phyloP scores from a whole-genome alignment of 2,888 invertebrate genomes.

The Drosophila mayaguana region DNA sequence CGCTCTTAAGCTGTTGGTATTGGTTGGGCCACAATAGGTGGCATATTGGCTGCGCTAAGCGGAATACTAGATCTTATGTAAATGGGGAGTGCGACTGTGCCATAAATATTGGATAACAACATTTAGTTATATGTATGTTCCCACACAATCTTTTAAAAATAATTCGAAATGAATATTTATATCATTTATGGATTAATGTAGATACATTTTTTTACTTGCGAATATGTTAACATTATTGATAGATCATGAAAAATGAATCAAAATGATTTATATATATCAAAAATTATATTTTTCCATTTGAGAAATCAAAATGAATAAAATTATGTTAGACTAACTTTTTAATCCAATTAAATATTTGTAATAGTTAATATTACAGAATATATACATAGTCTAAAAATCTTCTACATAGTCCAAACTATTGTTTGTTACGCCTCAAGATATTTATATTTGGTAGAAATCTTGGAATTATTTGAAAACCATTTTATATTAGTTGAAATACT shows the following conservation, averaged over 20 bases:
- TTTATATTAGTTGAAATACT: not conserved
- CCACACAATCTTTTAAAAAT: too few species aligned
- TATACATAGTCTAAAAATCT: not conserved
- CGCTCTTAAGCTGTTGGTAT: not conserved
- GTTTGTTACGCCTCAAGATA: slow-evolving; percentile 4
- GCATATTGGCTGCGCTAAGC: not conserved
- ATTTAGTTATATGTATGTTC: not conserved
- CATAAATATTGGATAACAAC: not conserved
- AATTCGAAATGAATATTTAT: not conserved
- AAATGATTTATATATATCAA: too few species aligned
- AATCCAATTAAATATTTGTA: not conserved
- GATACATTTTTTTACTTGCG: too few species aligned
- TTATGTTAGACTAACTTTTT: not conserved
- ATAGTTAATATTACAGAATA: not conserved
- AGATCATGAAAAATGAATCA: too few species aligned
- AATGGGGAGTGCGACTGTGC: not conserved
- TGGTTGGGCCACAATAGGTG: not conserved
- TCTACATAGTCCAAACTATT: too few species aligned
- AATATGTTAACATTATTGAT: too few species aligned
- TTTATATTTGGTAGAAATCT: not conserved
- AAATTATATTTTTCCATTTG: too few species aligned
- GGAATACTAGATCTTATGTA: not conserved
- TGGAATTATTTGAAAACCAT: too few species aligned
- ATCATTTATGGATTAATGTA: too few species aligned
- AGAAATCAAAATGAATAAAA: too few species aligned